A percentile compares a stretch with the other conserved stretches of the same genome.
Conservation (phyloP, 30 jellyfish, hydroid and myxozoan species). For the Chrysaora quinquecirrha region DNA sequence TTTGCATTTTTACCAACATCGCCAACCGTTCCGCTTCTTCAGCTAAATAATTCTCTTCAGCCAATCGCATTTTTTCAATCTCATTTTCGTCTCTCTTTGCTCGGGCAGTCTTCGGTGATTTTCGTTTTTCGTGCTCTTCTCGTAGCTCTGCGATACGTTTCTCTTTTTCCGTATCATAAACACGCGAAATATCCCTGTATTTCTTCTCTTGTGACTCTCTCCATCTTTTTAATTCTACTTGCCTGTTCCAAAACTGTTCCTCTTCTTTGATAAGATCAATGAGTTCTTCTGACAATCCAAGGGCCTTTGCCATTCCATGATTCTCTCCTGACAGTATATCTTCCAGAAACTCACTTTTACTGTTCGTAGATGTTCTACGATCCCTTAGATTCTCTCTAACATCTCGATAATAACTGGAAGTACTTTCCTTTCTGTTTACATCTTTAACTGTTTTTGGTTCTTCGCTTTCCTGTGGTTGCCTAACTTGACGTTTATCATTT, state of each 20-base stretch:
- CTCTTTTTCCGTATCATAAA: conserved; percentile 62
- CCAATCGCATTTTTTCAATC: conserved; percentile 56
- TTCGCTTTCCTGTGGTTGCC: neutral
- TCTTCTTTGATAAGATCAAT: conserved; percentile 65
- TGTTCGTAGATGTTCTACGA: conserved; percentile 25
- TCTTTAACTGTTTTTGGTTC: conserved; percentile 1
- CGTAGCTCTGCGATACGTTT: conserved; percentile 65
- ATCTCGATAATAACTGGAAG: conserved; percentile 62
- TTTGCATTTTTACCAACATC: neutral
- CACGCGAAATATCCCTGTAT: conserved; percentile 13
- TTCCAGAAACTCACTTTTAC: conserved; percentile 26
- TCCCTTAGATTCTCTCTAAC: conserved; percentile 47
- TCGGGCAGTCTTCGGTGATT: neutral
- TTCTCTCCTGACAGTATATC: conserved; percentile 45
- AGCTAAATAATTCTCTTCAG: conserved; percentile 52
- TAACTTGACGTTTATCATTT: no score
- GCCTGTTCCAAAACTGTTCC: conserved; percentile 73
- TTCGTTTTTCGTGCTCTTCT: conserved; percentile 33
- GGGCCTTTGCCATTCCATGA: conserved; percentile 57
- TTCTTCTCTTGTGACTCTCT: conserved; percentile 74
- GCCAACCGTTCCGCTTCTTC: conserved; percentile 25
- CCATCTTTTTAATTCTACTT: conserved; percentile 59
- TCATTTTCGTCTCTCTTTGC: conserved; percentile 12
- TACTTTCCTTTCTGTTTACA: conserved; percentile 7
- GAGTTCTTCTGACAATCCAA: conserved; percentile 81